A percentile compares a stretch with the other conserved stretches of the same genome.
phyloP scores from a whole-genome alignment of 64 coral and sea anemone species.

The Stichodactyla mertensii region DNA sequence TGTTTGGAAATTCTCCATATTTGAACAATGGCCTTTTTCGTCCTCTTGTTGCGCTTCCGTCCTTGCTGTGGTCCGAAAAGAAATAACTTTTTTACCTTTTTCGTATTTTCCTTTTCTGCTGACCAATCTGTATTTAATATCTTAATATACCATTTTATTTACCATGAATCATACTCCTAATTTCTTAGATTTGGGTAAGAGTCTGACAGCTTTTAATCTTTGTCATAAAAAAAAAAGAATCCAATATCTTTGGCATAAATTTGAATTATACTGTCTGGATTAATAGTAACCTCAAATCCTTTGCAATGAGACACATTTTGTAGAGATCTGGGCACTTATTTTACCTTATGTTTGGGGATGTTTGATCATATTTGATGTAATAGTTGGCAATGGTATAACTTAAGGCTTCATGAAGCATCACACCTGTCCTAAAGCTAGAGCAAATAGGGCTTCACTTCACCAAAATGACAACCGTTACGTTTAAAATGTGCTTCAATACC shows the following conservation, averaged over 20 bases:
- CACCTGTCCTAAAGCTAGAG: too few species aligned
- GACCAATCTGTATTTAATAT: background rate
- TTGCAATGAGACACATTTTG: background rate
- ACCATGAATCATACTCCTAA: background rate
- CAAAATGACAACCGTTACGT: too few species aligned
- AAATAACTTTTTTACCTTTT: background rate
- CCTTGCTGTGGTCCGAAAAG: background rate
- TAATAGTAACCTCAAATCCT: background rate
- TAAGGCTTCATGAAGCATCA: too few species aligned
- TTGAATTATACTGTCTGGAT: background rate
- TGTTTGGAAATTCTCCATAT: conserved; percentile 12
- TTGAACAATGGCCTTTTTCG: background rate
- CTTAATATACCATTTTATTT: background rate
- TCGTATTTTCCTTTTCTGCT: background rate
- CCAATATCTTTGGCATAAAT: background rate
- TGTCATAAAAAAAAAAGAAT: background rate
- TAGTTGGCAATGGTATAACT: too few species aligned
- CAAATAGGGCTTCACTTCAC: too few species aligned
- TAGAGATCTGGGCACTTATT: background rate
- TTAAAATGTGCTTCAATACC: too few species aligned
- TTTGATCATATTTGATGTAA: background rate
- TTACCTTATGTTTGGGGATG: background rate
- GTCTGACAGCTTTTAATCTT: background rate
- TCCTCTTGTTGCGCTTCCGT: background rate
- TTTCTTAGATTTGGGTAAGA: background rate